phyloP scores from a whole-genome alignment of 2,113 vertebrate species.

The Pelmatolapia mariae region DNA sequence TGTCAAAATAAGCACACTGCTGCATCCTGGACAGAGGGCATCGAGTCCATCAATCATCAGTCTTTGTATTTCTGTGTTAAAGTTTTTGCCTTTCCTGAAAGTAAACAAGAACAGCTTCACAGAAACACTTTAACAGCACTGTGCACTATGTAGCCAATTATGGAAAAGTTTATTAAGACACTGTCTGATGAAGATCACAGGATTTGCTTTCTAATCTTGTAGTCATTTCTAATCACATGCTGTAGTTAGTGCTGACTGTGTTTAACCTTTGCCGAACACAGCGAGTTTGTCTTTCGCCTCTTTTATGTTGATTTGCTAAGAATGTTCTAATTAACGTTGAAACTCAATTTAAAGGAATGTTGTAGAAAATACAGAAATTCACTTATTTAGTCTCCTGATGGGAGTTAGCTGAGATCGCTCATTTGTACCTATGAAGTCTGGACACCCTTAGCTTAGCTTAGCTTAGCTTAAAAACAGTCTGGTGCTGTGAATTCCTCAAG shows the following conservation, averaged over 20 bases:
- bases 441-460: background rate
- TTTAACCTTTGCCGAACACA: background rate
- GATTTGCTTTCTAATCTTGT: background rate
- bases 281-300: background rate
- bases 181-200: background rate
- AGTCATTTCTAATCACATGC: background rate
- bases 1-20: background rate
- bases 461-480: background rate
- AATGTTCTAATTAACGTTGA: background rate
- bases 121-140: background rate
- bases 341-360: background rate
- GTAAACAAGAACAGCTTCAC: background rate
- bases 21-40: background rate
- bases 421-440: background rate
- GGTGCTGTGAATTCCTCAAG: background rate
- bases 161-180: background rate
- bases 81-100: background rate
- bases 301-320: background rate
- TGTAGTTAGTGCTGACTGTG: background rate
- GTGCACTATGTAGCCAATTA: background rate
- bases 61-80: fast-evolving
- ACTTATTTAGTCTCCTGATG: background rate
- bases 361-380: background rate
- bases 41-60: fast-evolving
- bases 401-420: fast-evolving